Evolutionary conservation across 2,888 invertebrate species (phyloP), one percentile per base, ranked within the genome.

Genomic region (Chymomyza procnemis): DNA sequence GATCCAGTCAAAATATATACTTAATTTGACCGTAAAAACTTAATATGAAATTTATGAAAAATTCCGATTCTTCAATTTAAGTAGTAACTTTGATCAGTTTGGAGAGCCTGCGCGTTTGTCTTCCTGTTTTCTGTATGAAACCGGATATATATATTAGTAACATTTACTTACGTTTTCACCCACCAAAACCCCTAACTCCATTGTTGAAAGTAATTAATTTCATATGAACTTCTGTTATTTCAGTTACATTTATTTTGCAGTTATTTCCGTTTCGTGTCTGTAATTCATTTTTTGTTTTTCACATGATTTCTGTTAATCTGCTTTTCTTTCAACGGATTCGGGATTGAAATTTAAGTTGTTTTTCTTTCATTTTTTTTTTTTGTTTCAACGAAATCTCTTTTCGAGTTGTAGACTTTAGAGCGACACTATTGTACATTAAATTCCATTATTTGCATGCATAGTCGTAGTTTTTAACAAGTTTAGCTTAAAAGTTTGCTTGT

Each of bases 381-480:
- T 69, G 66, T 66, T 69, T 65, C 78, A 84, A 80, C 85, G 81
- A 74, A 73, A 78, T 75, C 14, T 26, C 64, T 76, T 63, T 61
- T 71, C n/a, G n/a, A n/a, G 61, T 61, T 70, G 64, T 67, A 80
- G 79, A 80, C 75, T 78, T 87, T 87, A 87, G 83, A 87, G 87
- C 87, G 85, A 85, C 69, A 68, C 73, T 84, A 87, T 80, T 87
- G 87, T 84, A 84, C 87, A 84, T 85, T 80, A 83, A 87, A 84
- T 84, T 84, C 83, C 83, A 64, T 59, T 87, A 74, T 85, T 84
- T 84, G 76, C 87, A 69, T 84, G 87, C 86, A 69, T 85, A 83
- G 83, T 84, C 81, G n/a, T n/a, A 85, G 86, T 85, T 72, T 68
- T 80, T 68, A 84, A 84, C 76, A 86, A 86, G 73, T 86, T n/a